Evolutionary conservation across 2,888 invertebrate species (phyloP).

Genomic region (Eupithecia centaureata): DNA sequence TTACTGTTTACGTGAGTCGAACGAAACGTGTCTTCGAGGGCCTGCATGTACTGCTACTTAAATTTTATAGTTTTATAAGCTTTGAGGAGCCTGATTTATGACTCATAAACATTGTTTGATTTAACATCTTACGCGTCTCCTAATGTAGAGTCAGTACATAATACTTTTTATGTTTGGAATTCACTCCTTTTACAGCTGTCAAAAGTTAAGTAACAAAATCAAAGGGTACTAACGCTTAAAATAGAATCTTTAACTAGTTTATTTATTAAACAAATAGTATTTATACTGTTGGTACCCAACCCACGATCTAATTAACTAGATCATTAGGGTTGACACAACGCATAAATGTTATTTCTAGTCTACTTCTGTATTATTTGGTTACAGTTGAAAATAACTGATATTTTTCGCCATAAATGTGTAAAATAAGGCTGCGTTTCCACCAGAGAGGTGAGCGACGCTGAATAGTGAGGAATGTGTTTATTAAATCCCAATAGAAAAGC

Average conservation of each 20-base stretch:
- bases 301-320: not conserved
- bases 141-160: not conserved
- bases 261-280: not conserved
- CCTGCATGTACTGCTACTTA: not conserved
- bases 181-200: not conserved
- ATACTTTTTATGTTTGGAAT: not conserved
- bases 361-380: not conserved
- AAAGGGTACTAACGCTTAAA: not conserved
- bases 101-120: not conserved
- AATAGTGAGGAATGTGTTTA: too few species aligned
- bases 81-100: not conserved
- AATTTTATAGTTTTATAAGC: not conserved
- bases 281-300: not conserved
- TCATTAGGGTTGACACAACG: not conserved
- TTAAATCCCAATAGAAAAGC: too few species aligned
- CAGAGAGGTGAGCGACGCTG: too few species aligned
- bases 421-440: too few species aligned
- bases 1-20: not conserved
- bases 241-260: not conserved
- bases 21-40: not conserved
- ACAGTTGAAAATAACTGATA: not conserved
- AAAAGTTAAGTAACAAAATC: not conserved
- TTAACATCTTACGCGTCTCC: not conserved
- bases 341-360: not conserved
- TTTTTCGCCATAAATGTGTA: not conserved